Conservation (phyloP, 2,797 vertebrate genomes). For the Streptopelia turtur region DNA sequence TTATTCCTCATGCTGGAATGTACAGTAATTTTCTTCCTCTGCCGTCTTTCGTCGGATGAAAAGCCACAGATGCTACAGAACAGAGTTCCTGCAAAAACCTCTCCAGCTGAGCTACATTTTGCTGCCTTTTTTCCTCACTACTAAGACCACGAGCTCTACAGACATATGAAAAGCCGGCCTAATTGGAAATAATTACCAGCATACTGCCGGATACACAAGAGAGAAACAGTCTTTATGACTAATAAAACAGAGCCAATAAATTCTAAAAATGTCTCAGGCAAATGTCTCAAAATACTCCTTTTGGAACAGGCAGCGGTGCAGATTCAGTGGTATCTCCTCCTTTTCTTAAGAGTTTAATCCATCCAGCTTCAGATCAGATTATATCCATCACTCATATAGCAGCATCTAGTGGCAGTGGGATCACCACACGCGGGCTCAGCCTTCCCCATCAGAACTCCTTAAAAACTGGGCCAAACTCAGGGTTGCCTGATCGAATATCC, state of each 20-base stretch:
- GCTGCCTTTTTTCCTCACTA: neutral
- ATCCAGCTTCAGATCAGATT: neutral
- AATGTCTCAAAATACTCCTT: neutral
- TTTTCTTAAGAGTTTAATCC: neutral
- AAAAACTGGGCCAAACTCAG: neutral
- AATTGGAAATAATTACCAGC: neutral
- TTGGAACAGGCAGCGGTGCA: neutral
- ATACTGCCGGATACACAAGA: neutral
- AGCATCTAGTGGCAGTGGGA: constrained; percentile 50
- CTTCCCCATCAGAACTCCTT: neutral
- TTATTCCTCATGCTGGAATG: neutral
- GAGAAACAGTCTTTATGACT: constrained; percentile 18
- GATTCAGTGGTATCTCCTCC: neutral
- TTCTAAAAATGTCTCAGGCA: constrained; percentile 13
- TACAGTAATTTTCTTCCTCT: neutral
- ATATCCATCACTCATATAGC: constrained; percentile 46
- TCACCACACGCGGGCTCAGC: neutral
- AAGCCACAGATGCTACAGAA: constrained; percentile 20
- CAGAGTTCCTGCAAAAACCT: neutral
- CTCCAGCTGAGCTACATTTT: neutral
- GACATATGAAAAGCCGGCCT: neutral
- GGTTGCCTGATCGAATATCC: neutral
- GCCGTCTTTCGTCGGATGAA: neutral
- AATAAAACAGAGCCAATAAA: neutral
- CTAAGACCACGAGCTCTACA: neutral